Conservation (phyloP, 2,888 invertebrate genomes). For the Invenusta paracnida region DNA sequence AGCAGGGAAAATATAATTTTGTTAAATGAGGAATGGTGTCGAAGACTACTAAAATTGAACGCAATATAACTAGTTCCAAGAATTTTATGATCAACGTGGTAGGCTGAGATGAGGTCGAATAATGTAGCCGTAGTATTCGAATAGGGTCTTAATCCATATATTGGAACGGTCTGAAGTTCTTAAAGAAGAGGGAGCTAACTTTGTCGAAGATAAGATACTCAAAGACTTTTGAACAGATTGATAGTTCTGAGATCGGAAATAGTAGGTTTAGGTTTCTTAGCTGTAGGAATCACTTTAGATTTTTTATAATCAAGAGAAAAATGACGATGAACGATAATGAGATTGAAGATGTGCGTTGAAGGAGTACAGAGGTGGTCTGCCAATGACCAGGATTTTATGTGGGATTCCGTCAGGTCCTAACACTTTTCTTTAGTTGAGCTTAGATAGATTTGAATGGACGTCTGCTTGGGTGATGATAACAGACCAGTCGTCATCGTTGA, state of each 20-base stretch:
- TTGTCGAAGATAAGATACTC: conserved; percentile 1
- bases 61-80: neutral
- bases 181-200: conserved; percentile 11
- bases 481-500: neutral
- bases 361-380: conserved; percentile 8
- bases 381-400: conserved; percentile 3
- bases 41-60: neutral
- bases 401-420: neutral
- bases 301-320: neutral
- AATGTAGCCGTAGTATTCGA: conserved; percentile 13
- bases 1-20: conserved; percentile 10
- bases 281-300: neutral
- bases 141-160: conserved; percentile 1
- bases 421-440: conserved; percentile 2
- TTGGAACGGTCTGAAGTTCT: neutral
- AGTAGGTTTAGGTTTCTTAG: conserved; percentile 29
- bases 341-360: neutral
- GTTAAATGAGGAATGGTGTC: neutral
- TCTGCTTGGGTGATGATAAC: conserved; percentile 10
- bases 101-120: neutral
- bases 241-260: conserved; percentile 21
- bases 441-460: conserved; percentile 11
- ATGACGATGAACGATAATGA: neutral
- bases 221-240: conserved; percentile 13
- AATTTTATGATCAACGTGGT: neutral